Percentiles rank a stretch among this genome's conserved stretches.
phyloP scores from a whole-genome alignment of 2,797 vertebrate genomes.

The Semaprochilodus insignis region DNA sequence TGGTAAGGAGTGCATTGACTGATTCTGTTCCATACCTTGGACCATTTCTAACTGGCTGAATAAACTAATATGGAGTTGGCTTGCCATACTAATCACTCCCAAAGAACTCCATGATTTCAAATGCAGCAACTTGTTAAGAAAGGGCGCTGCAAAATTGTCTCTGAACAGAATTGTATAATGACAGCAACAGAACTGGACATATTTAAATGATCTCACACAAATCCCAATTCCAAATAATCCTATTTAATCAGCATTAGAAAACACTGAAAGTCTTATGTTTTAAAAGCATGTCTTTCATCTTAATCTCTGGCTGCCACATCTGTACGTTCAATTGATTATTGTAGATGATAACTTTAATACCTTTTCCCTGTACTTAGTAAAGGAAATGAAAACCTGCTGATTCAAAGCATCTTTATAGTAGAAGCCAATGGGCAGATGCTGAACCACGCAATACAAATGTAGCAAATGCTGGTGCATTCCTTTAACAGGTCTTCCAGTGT shows the following conservation, averaged over 20 bases:
- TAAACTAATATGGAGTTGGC: slow-evolving; percentile 26
- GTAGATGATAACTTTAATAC: neutral
- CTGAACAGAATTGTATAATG: neutral
- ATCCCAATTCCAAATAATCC: neutral
- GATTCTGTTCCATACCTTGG: slow-evolving; percentile 39
- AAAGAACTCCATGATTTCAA: slow-evolving; percentile 34
- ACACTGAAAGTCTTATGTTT: neutral
- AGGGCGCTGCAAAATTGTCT: neutral
- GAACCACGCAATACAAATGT: neutral
- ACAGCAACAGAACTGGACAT: neutral
- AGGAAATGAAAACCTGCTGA: neutral
- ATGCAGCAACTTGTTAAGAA: slow-evolving; percentile 32
- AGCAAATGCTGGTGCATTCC: neutral
- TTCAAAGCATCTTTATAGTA: neutral
- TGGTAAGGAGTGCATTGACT: slow-evolving; percentile 21
- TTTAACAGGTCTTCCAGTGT: neutral
- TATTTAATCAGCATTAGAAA: neutral
- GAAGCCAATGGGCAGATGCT: neutral
- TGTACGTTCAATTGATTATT: neutral
- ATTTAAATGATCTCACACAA: neutral
- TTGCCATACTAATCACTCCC: slow-evolving; percentile 33
- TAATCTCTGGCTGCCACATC: neutral
- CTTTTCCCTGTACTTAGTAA: neutral
- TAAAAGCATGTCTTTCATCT: neutral
- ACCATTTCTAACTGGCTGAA: slow-evolving; percentile 42